Conservation (phyloP, 1,140 invertebrate species). For the Campoletis sonorensis region DNA sequence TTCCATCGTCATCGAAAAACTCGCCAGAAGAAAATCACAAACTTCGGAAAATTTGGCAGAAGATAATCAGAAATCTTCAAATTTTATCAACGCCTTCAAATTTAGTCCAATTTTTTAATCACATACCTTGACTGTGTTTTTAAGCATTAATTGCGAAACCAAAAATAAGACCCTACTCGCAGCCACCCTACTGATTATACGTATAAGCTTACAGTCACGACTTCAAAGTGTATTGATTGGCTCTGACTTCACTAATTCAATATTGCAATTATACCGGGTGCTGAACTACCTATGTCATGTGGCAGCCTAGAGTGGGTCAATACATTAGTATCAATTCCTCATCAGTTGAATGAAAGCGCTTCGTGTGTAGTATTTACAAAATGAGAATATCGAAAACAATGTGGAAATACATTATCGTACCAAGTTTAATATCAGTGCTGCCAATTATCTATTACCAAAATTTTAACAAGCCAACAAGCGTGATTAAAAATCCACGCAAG, state of each 20-base stretch:
- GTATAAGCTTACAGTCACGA: neutral
- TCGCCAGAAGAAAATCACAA: no score
- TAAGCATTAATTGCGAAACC: no score
- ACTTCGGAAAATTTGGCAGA: no score
- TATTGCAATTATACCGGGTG: constrained; percentile 67
- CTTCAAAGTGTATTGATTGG: constrained; percentile 35
- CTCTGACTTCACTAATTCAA: constrained; percentile 69
- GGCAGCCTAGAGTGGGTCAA: constrained; percentile 36
- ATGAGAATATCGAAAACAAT: constrained; percentile 50
- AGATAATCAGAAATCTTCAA: no score
- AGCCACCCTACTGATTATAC: no score
- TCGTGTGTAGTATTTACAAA: constrained; percentile 26
- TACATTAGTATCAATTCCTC: constrained; percentile 27
- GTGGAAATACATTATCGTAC: constrained; percentile 69
- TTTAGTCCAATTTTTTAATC: no score
- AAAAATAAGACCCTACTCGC: no score
- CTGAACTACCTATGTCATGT: constrained; percentile 33
- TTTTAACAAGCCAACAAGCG: constrained; percentile 63
- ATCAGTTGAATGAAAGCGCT: constrained; percentile 34
- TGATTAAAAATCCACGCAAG: constrained; percentile 63
- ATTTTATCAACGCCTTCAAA: no score
- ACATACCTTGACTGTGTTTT: no score
- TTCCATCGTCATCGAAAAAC: no score
- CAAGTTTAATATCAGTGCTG: constrained; percentile 59
- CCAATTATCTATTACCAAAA: constrained; percentile 68